Evolutionary conservation across 2,888 invertebrate species (phyloP).

Genomic region (Nebria brevicollis): DNA sequence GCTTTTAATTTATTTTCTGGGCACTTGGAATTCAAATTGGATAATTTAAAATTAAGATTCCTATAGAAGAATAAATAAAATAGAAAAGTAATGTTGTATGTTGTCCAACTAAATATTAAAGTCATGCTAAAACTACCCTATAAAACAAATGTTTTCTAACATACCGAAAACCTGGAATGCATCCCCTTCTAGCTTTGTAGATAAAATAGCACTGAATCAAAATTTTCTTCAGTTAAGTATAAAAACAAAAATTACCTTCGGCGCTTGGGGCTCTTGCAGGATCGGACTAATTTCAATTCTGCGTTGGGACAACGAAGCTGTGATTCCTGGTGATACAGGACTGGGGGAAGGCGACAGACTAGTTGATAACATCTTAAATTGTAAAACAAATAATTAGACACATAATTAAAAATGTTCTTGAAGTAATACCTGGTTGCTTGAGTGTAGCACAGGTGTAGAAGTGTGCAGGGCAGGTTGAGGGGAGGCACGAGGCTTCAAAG

Average conservation of each 20-base stretch:
- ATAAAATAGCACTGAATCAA: constrained; percentile 23
- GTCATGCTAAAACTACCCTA: background rate
- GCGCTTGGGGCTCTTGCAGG: constrained; percentile 54
- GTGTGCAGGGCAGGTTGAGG: constrained; percentile 60
- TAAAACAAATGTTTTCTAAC: background rate
- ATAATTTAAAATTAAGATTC: no score
- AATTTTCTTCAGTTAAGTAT: background rate
- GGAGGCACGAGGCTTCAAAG: constrained; percentile 59
- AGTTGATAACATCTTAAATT: constrained; percentile 46
- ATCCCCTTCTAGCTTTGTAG: constrained; percentile 46
- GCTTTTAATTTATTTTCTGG: no score
- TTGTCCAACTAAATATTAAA: background rate
- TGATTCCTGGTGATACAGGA: constrained; percentile 58
- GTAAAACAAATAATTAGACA: constrained; percentile 11
- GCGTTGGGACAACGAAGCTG: constrained; percentile 54
- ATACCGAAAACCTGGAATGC: constrained; percentile 46
- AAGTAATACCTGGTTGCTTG: constrained; percentile 55
- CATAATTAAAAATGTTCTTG: background rate
- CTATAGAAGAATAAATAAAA: no score
- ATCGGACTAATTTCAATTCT: constrained; percentile 55
- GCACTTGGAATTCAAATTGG: no score
- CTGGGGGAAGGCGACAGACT: constrained; percentile 64
- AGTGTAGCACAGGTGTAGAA: constrained; percentile 61
- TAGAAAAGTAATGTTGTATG: background rate
- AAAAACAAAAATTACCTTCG: constrained; percentile 55